These are phyloP conservation scores for Timema cristinae DNA, from an alignment of 2,888 invertebrate genomes.

Conservation along the genomic window DNA sequence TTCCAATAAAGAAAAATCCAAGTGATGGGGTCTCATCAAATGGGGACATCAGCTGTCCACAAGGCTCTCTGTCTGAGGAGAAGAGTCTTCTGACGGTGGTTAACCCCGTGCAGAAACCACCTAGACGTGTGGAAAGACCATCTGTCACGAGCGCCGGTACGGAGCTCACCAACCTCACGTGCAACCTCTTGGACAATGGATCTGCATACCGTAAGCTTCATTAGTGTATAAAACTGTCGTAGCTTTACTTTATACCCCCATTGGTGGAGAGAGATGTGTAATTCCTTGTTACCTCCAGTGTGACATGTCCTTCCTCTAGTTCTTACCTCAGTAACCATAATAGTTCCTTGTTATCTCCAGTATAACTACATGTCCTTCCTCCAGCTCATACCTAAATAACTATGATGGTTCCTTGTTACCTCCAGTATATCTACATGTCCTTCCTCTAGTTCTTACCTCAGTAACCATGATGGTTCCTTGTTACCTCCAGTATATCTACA, in stretches of 20 bases:
- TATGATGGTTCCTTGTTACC: too few species aligned
- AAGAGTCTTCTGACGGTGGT: constrained; percentile 79
- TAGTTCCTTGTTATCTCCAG: too few species aligned
- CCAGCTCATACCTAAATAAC: too few species aligned
- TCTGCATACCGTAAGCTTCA: constrained; percentile 21
- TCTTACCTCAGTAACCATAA: too few species aligned
- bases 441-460: too few species aligned
- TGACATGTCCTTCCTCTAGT: too few species aligned
- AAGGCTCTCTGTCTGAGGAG: constrained; percentile 71
- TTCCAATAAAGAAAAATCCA: constrained; percentile 48
- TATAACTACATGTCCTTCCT: too few species aligned
- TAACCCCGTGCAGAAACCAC: constrained; percentile 80
- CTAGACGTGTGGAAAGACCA: constrained; percentile 61
- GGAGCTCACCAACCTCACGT: constrained; percentile 21
- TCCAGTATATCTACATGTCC: too few species aligned
- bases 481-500: too few species aligned
- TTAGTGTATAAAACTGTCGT: not conserved
- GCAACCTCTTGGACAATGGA: constrained; percentile 22
- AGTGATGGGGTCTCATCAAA: constrained; percentile 58
- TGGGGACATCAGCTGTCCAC: constrained; percentile 61
- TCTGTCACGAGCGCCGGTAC: constrained; percentile 12
- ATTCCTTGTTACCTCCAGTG: too few species aligned
- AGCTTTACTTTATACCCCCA: not conserved
- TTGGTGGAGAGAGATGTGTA: too few species aligned
- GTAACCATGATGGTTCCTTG: too few species aligned